Conservation (phyloP, 2,888 invertebrate genomes). For the Drosophila atripex region DNA sequence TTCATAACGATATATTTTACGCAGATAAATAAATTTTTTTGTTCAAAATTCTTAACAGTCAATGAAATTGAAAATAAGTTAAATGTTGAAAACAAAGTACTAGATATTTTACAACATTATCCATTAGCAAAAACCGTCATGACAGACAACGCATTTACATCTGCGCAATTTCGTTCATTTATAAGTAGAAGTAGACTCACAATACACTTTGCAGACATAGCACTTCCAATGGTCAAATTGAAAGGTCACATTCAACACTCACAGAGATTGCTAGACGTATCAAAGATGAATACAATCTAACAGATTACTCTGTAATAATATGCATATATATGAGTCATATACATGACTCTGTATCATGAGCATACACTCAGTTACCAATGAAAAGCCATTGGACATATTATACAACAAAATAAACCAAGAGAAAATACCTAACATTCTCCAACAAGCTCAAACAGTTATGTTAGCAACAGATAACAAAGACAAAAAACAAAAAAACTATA, state of each 20-base stretch:
- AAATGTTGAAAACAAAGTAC: not conserved
- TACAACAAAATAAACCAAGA: not conserved
- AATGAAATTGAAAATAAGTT: not conserved
- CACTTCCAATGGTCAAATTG: not conserved
- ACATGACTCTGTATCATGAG: no score
- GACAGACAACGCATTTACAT: no score
- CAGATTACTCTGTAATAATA: conserved; percentile 12
- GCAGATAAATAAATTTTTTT: not conserved
- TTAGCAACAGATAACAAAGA: not conserved
- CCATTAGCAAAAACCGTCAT: not conserved
- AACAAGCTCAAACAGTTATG: not conserved
- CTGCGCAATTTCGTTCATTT: not conserved
- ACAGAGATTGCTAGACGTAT: not conserved
- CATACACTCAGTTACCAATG: not conserved
- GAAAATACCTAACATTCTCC: no score
- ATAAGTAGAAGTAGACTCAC: not conserved
- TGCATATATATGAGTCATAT: no score
- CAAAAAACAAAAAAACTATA: not conserved
- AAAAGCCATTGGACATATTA: not conserved
- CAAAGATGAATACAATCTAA: not conserved
- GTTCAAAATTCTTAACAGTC: not conserved
- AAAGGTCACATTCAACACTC: no score
- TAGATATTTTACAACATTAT: not conserved
- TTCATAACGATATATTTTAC: not conserved
- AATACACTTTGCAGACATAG: not conserved